Base-by-base conservation (phyloP, 2,888 invertebrate species). In the Stenchaetothrips biformis region DNA sequence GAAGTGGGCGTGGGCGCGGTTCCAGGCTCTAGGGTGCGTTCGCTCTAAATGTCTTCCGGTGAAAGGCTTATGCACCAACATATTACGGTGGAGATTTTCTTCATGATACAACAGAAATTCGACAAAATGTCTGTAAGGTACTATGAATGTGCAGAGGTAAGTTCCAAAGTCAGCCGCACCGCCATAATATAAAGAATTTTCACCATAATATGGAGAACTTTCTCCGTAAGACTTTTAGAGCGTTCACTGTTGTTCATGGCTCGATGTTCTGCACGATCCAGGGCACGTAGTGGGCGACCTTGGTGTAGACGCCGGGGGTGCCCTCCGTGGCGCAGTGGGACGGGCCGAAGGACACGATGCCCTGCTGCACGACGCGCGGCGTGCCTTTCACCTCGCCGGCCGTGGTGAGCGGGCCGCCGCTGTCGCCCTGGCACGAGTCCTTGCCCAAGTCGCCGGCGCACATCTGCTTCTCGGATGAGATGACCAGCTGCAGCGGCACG, bases 391-490 rank as follows among this genome's bases (percentile, higher is more conserved):
- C 88, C 0, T 85, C 85, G 83, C 87, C 86, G 77, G 86, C 86
- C 83, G 86, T 88, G 93, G 94, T 94, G 7, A 94, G 86, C 0
- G 94, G 94, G 6, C 94, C 94, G 0, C 94, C 94, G 0, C 93
- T 93, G 83, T 94, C 94, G 0, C 94, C 94, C 21, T 88, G 89
- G 84, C 94, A 95, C 0, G 94, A 91, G 84, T 94, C 94, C 84
- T 91, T 89, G 6, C 90, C 89, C 80, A 87, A 89, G 0, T 94
- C 92, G 3, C 94, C 94, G 13, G 93, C 93, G 84, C 94, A 94
- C 0, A 94, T 84, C 84, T 92, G 92, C 25, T 25, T 74, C 25
- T 74, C 67, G 21, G 25, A 1, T 8, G 67, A 3, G 67, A 74
- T 74, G 67, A 21, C 21, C 21, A 21, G 67, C 67, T 74, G 67